A percentile compares a stretch with the other conserved stretches of the same genome.
These are phyloP conservation scores for Aleiodes leptofemur DNA, from an alignment of 2,888 invertebrate genomes.

Conservation along the genomic window DNA sequence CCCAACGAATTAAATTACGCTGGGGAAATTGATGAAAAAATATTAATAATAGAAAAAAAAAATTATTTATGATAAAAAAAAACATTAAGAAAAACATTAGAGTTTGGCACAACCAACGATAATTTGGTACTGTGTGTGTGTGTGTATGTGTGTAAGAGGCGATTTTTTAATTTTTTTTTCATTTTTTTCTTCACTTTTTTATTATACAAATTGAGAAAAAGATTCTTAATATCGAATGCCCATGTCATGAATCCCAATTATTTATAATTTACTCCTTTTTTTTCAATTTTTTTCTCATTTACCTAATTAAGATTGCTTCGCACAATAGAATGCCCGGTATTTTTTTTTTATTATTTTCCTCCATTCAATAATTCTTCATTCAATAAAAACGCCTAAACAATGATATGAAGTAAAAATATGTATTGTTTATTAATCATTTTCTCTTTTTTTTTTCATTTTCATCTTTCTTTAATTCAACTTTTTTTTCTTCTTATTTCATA, in stretches of 20 bases:
- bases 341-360: slow-evolving; percentile 38
- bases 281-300: slow-evolving; percentile 39
- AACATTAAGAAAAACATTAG: slow-evolving; percentile 49
- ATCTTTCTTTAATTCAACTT: slow-evolving; percentile 43
- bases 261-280: slow-evolving; percentile 23
- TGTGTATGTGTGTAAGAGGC: slow-evolving; percentile 49
- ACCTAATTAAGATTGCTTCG: slow-evolving; percentile 58
- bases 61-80: slow-evolving; percentile 57
- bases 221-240: slow-evolving; percentile 59
- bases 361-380: slow-evolving; percentile 38
- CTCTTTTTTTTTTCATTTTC: slow-evolving; percentile 35
- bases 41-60: slow-evolving; percentile 42
- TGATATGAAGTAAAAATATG: slow-evolving; percentile 71
- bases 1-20: slow-evolving; percentile 7
- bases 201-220: slow-evolving; percentile 53
- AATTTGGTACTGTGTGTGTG: slow-evolving; percentile 62
- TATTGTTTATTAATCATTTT: slow-evolving; percentile 55
- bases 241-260: slow-evolving; percentile 59
- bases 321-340: slow-evolving; percentile 59
- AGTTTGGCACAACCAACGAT: slow-evolving; percentile 67
- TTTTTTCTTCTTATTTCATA: slow-evolving; percentile 55
- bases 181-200: slow-evolving; percentile 51
- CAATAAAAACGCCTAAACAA: slow-evolving; percentile 56
- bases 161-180: slow-evolving; percentile 37
- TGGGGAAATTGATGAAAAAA: slow-evolving; percentile 22